Conservation (phyloP, 2,888 invertebrate species). For the Lymantria monacha region DNA sequence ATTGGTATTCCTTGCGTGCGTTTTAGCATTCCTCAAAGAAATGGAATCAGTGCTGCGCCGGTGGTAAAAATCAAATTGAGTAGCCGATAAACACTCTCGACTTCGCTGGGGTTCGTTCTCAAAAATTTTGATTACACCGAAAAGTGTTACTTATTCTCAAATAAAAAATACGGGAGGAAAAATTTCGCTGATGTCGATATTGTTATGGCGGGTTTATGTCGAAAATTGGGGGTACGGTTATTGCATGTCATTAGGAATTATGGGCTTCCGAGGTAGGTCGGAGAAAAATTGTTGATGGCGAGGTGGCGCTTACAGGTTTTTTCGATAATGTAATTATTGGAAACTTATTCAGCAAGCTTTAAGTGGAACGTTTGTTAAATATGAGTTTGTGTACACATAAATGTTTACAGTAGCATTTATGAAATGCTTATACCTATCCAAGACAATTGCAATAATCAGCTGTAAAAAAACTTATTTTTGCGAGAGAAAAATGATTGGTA, state of each 20-base stretch:
- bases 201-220: conserved; percentile 82
- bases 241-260: conserved; percentile 83
- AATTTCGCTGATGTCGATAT: conserved; percentile 81
- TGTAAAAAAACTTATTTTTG: too few species aligned
- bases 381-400: not conserved
- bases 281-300: conserved; percentile 66
- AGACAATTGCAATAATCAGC: too few species aligned
- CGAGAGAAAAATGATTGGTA: too few species aligned
- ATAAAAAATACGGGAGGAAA: conserved; percentile 65
- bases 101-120: conserved; percentile 40
- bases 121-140: conserved; percentile 78
- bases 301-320: conserved; percentile 56
- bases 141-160: conserved; percentile 81
- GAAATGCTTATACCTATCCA: too few species aligned
- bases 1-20: conserved; percentile 54
- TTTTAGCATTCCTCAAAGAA: conserved; percentile 55
- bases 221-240: conserved; percentile 82
- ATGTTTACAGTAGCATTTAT: too few species aligned
- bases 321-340: conserved; percentile 80
- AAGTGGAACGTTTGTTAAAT: conserved; percentile 35
- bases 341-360: conserved; percentile 71
- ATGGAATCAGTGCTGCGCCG: conserved; percentile 59
- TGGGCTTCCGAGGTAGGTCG: conserved; percentile 72
- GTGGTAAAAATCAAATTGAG: conserved; percentile 80
- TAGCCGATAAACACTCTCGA: conserved; percentile 73